A percentile compares a stretch with the other conserved stretches of the same genome.
These are phyloP conservation scores for Hycleus cichorii DNA, from an alignment of 1,140 invertebrate species.

Conservation along the genomic window DNA sequence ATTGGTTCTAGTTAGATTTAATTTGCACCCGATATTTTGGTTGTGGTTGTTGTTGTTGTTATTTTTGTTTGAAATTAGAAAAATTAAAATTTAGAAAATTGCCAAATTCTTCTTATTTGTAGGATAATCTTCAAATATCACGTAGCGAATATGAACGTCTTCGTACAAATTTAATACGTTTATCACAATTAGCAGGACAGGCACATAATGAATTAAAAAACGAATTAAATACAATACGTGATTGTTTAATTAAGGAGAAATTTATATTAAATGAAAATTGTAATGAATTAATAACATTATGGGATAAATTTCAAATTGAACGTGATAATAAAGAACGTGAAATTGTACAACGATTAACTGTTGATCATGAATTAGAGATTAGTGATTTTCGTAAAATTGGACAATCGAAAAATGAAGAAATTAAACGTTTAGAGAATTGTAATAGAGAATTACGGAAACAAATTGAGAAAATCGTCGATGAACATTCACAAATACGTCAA, in stretches of 20 bases:
- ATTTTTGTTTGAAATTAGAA: background rate
- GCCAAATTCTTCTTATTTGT: constrained; percentile 26
- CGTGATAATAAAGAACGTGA: constrained; percentile 49
- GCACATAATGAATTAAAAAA: constrained; percentile 51
- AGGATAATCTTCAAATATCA: constrained; percentile 53
- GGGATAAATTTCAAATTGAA: constrained; percentile 47
- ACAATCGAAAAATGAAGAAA: constrained; percentile 49
- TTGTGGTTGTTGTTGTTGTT: background rate
- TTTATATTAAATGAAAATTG: constrained; percentile 46
- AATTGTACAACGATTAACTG: constrained; percentile 50
- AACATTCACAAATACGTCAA: constrained; percentile 41
- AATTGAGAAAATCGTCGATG: constrained; percentile 30
- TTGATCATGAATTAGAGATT: constrained; percentile 60
- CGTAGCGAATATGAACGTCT: constrained; percentile 48
- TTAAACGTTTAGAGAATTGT: constrained; percentile 38
- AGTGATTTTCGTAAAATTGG: constrained; percentile 51
- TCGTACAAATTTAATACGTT: constrained; percentile 43
- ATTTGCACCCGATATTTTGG: background rate
- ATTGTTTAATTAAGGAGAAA: constrained; percentile 46
- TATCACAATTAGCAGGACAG: constrained; percentile 46
- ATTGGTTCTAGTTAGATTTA: too few relatives aligned
- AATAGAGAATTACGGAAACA: constrained; percentile 13
- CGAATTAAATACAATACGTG: constrained; percentile 52
- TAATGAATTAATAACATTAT: constrained; percentile 47
- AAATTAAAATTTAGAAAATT: background rate